A percentile compares a stretch with the other conserved stretches of the same genome.
phyloP scores from a whole-genome alignment of 2,888 invertebrate genomes.

The Thecophora atra region DNA sequence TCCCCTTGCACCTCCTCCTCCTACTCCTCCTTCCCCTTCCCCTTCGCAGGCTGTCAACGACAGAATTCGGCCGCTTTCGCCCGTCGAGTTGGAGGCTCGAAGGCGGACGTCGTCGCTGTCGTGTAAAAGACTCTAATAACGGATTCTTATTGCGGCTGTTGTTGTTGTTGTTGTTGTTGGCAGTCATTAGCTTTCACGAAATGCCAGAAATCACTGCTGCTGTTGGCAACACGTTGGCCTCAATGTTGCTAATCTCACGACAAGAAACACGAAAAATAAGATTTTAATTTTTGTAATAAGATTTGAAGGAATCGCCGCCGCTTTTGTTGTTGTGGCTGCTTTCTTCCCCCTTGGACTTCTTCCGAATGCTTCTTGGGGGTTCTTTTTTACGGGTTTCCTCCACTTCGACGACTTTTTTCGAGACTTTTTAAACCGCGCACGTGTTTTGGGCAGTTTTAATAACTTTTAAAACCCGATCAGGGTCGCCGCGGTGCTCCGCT shows the following conservation, averaged over 20 bases:
- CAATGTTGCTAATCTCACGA: constrained; percentile 27
- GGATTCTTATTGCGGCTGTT: not conserved
- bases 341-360: not conserved
- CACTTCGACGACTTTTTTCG: not conserved
- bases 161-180: constrained; percentile 7
- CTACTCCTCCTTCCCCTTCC: not conserved
- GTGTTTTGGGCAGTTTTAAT: constrained; percentile 31
- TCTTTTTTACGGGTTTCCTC: not conserved
- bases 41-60: not conserved
- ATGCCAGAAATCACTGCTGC: constrained; percentile 19
- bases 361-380: not conserved
- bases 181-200: not conserved
- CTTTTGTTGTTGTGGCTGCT: not conserved
- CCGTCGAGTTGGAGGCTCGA: not conserved
- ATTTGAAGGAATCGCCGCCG: constrained; percentile 15
- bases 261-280: constrained; percentile 30
- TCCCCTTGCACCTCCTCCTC: not conserved
- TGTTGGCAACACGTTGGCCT: constrained; percentile 3
- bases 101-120: not conserved
- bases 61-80: constrained; percentile 4
- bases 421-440: constrained; percentile 18
- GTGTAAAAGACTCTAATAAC: constrained; percentile 24
- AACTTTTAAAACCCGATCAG: constrained; percentile 7
- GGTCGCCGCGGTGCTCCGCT: not conserved
- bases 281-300: constrained; percentile 35